Base-by-base conservation (phyloP, 2,888 invertebrate genomes). In the Agrotis exclamationis region DNA sequence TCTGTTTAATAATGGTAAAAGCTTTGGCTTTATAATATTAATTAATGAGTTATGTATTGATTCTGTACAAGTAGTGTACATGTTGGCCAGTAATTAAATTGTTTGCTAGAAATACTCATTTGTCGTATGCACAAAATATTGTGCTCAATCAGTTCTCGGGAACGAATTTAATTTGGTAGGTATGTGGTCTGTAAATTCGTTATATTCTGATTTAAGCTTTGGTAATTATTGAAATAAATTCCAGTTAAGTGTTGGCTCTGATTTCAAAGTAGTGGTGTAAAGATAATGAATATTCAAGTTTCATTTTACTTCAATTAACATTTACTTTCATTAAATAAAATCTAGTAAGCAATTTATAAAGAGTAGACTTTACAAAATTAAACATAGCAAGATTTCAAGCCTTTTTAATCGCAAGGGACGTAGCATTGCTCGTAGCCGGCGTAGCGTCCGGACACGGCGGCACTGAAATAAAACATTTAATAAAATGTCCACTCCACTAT, bases 401-500 rank as follows among this genome's bases (percentile, higher is more conserved):
- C 11, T 0, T 50, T n/a, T 70, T 68, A 67, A 54, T 70, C 51
- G 24, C 62, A 56, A 59, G 53, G 56, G 65, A 69, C 44, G 44
- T 45, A 20, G 65, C 39, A n/a, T 16, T 45, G 48, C 54, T 39
- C 20, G 54, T 39, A 39, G 45, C 48, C 16, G 1, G 33, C 33
- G 56, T 56, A 20, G 53, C 56, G 39, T 28, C 14, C 63, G 63
- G 20, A 65, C 58, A 71, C 50, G 50, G 54, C 28, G n/a, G 47
- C 47, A 53, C 48, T 63, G 67, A 60, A 76, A 75, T 87, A 90
- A 89, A 83, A 79, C 65, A 84, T 91, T 92, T 91, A 91, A 92
- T 93, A 91, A 92, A 92, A 92, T 87, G 86, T 84, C 85, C 86
- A 85, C 85, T 86, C 86, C 87, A 86, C 84, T 85, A 86, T 87